Evolutionary conservation across 2,113 vertebrate species (phyloP).

Genomic region (Reinhardtius hippoglossoides): DNA sequence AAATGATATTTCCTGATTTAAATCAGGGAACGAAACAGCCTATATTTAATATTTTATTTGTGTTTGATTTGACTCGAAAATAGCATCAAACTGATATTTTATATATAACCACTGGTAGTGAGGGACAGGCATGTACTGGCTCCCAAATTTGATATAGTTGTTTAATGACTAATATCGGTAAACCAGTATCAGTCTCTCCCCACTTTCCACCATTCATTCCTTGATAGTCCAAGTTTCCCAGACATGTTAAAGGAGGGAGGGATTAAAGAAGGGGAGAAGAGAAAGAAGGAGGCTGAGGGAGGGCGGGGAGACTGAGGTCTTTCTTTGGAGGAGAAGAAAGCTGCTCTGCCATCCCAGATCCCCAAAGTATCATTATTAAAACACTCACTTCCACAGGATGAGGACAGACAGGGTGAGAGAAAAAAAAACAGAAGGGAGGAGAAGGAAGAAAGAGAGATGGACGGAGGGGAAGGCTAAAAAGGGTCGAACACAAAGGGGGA

Average conservation of each 20-base stretch:
- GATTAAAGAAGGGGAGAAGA: slow-evolving; percentile 70
- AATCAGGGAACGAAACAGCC: too few species aligned
- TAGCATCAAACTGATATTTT: too few species aligned
- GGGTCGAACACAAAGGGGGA: slow-evolving; percentile 85
- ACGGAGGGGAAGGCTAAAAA: slow-evolving; percentile 81
- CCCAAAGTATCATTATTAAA: slow-evolving; percentile 88
- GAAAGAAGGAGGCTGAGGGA: slow-evolving; percentile 2
- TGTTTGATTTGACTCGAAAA: too few species aligned
- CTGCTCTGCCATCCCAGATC: slow-evolving; percentile 82
- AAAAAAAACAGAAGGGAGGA: slow-evolving; percentile 47
- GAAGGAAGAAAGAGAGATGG: slow-evolving; percentile 40
- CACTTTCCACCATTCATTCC: slow-evolving; percentile 13
- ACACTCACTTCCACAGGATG: slow-evolving; percentile 86
- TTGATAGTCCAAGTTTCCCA: background rate
- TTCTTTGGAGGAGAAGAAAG: slow-evolving; percentile 68
- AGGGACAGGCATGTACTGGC: too few species aligned
- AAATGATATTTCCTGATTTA: too few species aligned
- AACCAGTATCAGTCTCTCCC: background rate
- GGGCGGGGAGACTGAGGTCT: slow-evolving; percentile 51
- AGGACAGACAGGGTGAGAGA: slow-evolving; percentile 57
- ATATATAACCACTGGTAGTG: too few species aligned
- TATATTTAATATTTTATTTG: too few species aligned
- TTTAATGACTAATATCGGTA: background rate
- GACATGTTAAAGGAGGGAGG: slow-evolving; percentile 74
- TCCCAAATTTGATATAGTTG: too few species aligned